phyloP scores from a whole-genome alignment of 2,888 invertebrate species.

The Pycnomerus fuliginosus region DNA sequence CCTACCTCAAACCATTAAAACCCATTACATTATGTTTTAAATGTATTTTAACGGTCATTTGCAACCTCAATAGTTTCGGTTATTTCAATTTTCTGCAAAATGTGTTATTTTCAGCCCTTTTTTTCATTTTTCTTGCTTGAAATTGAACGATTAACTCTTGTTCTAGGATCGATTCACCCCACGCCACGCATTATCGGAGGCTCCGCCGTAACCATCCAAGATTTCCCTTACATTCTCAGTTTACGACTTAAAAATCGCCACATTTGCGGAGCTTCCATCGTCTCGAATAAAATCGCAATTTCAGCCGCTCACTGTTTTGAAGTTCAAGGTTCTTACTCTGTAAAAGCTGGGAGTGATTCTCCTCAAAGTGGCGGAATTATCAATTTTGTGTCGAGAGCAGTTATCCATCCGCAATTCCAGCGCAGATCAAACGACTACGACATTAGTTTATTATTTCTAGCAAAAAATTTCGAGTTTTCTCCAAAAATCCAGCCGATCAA shows the following conservation, averaged over 20 bases:
- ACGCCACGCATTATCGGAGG: constrained; percentile 14
- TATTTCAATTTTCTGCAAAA: no score
- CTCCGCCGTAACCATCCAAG: constrained; percentile 3
- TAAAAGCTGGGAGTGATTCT: constrained; percentile 6
- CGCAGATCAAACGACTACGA: constrained; percentile 8
- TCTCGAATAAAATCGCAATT: constrained; percentile 4
- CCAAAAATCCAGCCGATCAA: constrained; percentile 4
- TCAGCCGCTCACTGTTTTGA: constrained; percentile 17
- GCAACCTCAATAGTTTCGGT: no score
- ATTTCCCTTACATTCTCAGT: constrained; percentile 13
- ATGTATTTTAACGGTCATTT: no score
- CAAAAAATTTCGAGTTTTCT: background rate
- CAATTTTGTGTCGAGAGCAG: constrained; percentile 4
- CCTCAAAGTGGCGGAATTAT: constrained; percentile 1
- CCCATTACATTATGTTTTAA: no score
- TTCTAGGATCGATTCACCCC: background rate
- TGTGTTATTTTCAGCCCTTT: no score
- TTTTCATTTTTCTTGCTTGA: no score
- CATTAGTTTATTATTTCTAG: constrained; percentile 7
- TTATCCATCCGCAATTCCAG: constrained; percentile 10
- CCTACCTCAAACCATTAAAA: no score
- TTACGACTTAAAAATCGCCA: constrained; percentile 3
- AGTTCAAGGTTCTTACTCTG: constrained; percentile 7
- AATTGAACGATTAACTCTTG: no score
- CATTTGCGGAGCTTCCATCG: constrained; percentile 14